A percentile compares a stretch with the other conserved stretches of the same genome.
These are phyloP conservation scores for Aphidoletes aphidimyza DNA, from an alignment of 2,888 invertebrate species.

Conservation along the genomic window DNA sequence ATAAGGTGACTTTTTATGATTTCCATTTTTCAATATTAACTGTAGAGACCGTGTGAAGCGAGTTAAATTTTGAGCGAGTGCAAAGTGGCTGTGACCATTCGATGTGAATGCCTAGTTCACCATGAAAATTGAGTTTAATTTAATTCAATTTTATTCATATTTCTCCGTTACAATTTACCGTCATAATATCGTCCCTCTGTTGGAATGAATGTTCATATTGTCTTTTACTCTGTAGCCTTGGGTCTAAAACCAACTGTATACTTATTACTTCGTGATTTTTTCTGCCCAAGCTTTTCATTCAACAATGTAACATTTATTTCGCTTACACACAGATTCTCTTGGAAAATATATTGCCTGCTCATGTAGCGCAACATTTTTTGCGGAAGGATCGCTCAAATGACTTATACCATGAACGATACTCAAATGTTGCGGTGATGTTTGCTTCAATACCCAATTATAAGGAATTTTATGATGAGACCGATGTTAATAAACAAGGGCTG, in stretches of 20 bases:
- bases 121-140: constrained; percentile 13
- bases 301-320: background rate
- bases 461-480: constrained; percentile 96
- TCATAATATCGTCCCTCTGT: background rate
- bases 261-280: background rate
- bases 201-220: background rate
- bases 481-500: constrained; percentile 93
- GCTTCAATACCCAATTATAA: constrained; percentile 98
- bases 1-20: constrained; percentile 72
- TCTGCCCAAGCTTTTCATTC: constrained; percentile 11
- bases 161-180: constrained; percentile 33
- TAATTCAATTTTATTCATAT: constrained; percentile 11
- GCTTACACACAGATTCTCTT: constrained; percentile 77
- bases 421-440: constrained; percentile 96
- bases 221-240: background rate
- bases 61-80: no score
- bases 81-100: background rate
- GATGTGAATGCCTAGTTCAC: background rate
- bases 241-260: no score
- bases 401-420: constrained; percentile 93
- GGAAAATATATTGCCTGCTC: constrained; percentile 95
- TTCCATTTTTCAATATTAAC: constrained; percentile 24
- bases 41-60: background rate
- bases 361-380: constrained; percentile 94
- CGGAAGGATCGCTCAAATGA: constrained; percentile 76